Percentiles rank a stretch among this genome's conserved stretches.
These are phyloP conservation scores for Cepphus grylle DNA, from an alignment of 2,113 vertebrate species.

Conservation along the genomic window DNA sequence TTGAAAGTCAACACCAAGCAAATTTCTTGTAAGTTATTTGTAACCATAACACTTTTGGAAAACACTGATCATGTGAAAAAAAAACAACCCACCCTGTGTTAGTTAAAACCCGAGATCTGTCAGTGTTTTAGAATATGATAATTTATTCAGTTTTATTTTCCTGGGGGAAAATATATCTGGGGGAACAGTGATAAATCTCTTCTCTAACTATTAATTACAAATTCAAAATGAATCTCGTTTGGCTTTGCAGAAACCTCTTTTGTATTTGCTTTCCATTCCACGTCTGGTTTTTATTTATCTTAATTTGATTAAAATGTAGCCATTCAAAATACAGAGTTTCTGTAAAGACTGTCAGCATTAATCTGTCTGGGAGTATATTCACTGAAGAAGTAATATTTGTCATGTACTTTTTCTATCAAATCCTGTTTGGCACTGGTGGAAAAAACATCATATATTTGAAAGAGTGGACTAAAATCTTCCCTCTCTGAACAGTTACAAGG, in stretches of 20 bases:
- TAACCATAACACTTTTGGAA: background rate
- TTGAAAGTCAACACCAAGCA: background rate
- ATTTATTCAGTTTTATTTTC: slow-evolving; percentile 5
- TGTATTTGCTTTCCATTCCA: background rate
- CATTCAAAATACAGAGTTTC: slow-evolving; percentile 11
- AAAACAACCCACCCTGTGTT: background rate
- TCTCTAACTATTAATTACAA: background rate
- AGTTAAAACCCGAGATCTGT: background rate
- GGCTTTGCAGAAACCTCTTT: background rate
- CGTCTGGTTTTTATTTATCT: background rate
- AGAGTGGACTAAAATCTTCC: background rate
- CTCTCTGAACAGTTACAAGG: background rate
- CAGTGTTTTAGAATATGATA: background rate
- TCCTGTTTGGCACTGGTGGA: background rate
- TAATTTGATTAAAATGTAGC: slow-evolving; percentile 19
- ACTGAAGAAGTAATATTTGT: slow-evolving; percentile 1
- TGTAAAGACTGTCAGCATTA: background rate
- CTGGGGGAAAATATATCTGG: background rate
- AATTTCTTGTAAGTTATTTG: background rate
- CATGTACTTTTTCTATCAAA: background rate
- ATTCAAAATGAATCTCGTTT: background rate
- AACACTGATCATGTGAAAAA: background rate
- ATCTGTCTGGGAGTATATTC: background rate
- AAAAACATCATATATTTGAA: background rate
- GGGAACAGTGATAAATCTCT: background rate